A percentile compares a stretch with the other conserved stretches of the same genome.
phyloP scores from a whole-genome alignment of 2,888 invertebrate genomes.

The Apodemia zela region DNA sequence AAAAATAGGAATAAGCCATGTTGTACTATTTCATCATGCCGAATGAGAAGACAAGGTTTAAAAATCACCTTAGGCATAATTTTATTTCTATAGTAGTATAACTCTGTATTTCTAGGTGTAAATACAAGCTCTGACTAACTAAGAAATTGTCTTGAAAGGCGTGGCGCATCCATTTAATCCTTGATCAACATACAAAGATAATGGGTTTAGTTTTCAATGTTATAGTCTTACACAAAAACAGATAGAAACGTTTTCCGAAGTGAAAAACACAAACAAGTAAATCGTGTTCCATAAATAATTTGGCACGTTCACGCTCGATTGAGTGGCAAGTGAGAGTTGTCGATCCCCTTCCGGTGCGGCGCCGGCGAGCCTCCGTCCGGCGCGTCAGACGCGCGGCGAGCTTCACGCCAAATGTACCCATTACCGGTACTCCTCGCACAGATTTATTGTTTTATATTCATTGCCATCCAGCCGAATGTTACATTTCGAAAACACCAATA shows the following conservation, averaged over 20 bases:
- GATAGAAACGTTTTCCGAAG: background rate
- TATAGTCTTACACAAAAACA: background rate
- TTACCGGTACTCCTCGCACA: conserved; percentile 22
- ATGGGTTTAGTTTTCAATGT: background rate
- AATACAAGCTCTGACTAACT: too few relatives aligned
- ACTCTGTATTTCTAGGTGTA: too few relatives aligned
- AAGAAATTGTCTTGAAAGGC: too few relatives aligned
- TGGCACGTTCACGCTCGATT: conserved; percentile 41
- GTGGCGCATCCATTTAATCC: too few relatives aligned
- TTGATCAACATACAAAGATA: background rate
- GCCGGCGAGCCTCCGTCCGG: conserved; percentile 67
- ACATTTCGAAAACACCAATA: conserved; percentile 2
- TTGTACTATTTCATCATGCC: too few relatives aligned
- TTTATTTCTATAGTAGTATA: too few relatives aligned
- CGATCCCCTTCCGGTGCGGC: conserved; percentile 59
- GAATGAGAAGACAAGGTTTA: too few relatives aligned
- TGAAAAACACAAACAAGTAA: conserved; percentile 16
- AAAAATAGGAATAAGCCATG: too few relatives aligned
- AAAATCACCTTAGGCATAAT: too few relatives aligned
- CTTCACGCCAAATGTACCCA: conserved; percentile 27
- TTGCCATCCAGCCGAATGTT: conserved; percentile 17
- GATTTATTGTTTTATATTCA: conserved; percentile 27
- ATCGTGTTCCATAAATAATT: conserved; percentile 19
- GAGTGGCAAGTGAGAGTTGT: conserved; percentile 54
- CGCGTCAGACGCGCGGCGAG: conserved; percentile 16